Percentiles rank a stretch among this genome's conserved stretches.
phyloP scores from a whole-genome alignment of 1,140 invertebrate genomes.

The Tetramorium alpestre region DNA sequence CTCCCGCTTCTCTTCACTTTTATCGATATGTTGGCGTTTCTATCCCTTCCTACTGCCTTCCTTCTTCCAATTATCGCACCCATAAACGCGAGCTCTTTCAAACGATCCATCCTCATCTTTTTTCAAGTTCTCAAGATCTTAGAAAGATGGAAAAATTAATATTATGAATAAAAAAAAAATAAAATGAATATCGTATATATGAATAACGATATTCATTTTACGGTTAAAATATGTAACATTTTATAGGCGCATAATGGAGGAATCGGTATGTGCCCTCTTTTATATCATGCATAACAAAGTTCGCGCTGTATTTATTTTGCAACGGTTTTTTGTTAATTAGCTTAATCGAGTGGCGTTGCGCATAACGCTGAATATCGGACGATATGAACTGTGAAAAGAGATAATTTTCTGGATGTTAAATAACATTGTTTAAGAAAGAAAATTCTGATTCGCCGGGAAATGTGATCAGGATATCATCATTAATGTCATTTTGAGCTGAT shows the following conservation, averaged over 20 bases:
- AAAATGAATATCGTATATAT: neutral
- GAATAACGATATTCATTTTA: neutral
- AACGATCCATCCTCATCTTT: neutral
- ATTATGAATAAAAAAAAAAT: neutral
- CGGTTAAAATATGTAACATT: neutral
- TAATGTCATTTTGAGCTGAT: neutral
- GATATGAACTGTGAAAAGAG: conserved; percentile 22
- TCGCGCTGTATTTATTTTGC: conserved; percentile 34
- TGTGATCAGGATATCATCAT: neutral
- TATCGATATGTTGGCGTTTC: neutral
- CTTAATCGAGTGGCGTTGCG: conserved; percentile 37
- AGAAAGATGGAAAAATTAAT: neutral
- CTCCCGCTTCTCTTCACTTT: neutral
- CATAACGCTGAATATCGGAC: conserved; percentile 37
- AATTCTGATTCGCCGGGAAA: conserved; percentile 37
- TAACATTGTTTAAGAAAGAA: conserved; percentile 48
- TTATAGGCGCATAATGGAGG: neutral
- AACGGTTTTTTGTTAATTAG: conserved; percentile 63
- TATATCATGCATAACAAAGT: conserved; percentile 5
- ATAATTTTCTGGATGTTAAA: conserved; percentile 62
- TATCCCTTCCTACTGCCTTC: neutral
- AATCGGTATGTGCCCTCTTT: conserved; percentile 12
- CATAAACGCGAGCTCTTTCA: neutral
- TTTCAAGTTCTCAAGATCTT: neutral
- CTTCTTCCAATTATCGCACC: neutral